These are phyloP conservation scores for Heliconius cydno DNA, from an alignment of 2,888 invertebrate species.

Conservation along the genomic window DNA sequence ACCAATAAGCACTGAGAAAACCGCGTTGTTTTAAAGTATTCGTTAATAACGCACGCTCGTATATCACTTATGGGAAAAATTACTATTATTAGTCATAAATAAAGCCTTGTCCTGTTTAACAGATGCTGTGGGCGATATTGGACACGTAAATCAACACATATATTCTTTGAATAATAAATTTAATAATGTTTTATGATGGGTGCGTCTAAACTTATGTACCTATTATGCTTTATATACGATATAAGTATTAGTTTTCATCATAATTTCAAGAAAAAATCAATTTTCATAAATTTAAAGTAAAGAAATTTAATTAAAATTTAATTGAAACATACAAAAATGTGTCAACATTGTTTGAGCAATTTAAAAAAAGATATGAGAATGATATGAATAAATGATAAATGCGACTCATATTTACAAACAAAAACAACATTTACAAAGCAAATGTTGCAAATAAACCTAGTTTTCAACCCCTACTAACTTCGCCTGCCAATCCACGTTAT, in stretches of 20 bases:
- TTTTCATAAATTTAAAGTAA: too few species aligned
- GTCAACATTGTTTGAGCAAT: too few species aligned
- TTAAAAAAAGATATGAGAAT: too few species aligned
- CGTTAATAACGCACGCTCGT: conserved; percentile 52
- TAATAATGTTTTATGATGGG: conserved; percentile 1
- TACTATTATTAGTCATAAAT: conserved; percentile 58
- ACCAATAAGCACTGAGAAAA: neutral
- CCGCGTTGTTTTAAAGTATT: conserved; percentile 49
- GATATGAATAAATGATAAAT: too few species aligned
- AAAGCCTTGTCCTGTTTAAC: conserved; percentile 36
- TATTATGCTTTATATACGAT: neutral
- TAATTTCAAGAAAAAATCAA: too few species aligned
- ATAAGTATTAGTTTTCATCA: neutral
- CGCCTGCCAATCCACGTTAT: too few species aligned
- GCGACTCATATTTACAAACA: too few species aligned
- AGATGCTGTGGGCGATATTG: conserved; percentile 36
- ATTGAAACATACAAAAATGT: too few species aligned
- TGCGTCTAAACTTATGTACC: neutral
- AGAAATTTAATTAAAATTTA: too few species aligned
- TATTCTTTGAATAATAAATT: conserved; percentile 29
- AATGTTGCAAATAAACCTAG: too few species aligned
- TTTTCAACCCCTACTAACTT: too few species aligned
- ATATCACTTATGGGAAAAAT: conserved; percentile 57
- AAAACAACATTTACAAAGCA: too few species aligned
- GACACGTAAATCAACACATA: conserved; percentile 33